Conservation (phyloP, 2,113 vertebrate species). For the Melanocharis versteri region DNA sequence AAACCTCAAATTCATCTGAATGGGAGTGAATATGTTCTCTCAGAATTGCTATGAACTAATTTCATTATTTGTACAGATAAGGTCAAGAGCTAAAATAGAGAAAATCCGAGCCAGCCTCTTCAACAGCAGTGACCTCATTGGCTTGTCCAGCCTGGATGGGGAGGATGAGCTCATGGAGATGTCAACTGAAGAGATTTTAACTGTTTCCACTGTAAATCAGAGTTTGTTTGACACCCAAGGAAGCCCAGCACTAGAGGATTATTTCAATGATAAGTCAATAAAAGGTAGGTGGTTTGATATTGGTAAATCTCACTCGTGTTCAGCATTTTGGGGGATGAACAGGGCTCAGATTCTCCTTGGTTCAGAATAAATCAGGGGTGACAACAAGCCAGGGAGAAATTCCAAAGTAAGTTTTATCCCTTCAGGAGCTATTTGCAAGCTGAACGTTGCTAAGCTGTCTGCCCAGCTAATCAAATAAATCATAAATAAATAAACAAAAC, state of each 20-base stretch:
- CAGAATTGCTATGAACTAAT: neutral
- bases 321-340: neutral
- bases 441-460: neutral
- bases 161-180: conserved; percentile 97
- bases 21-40: neutral
- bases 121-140: conserved; percentile 96
- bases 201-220: conserved; percentile 95
- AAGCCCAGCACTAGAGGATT: conserved; percentile 93
- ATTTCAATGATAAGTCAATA: conserved; percentile 91
- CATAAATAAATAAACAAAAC: neutral
- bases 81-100: conserved; percentile 94
- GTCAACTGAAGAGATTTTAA: conserved; percentile 96
- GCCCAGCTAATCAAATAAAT: neutral
- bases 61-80: conserved; percentile 79
- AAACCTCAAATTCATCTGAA: neutral
- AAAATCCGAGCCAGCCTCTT: conserved; percentile 97
- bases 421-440: neutral
- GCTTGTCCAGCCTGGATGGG: conserved; percentile 91
- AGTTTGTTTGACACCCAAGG: conserved; percentile 97
- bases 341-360: neutral
- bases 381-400: neutral
- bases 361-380: neutral
- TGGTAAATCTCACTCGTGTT: neutral
- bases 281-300: conserved; percentile 74
- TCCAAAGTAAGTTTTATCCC: neutral